Evolutionary conservation across 1,140 invertebrate species (phyloP), one percentile per base, ranked within the genome.

Genomic region (Macrosteles quadrilineatus): DNA sequence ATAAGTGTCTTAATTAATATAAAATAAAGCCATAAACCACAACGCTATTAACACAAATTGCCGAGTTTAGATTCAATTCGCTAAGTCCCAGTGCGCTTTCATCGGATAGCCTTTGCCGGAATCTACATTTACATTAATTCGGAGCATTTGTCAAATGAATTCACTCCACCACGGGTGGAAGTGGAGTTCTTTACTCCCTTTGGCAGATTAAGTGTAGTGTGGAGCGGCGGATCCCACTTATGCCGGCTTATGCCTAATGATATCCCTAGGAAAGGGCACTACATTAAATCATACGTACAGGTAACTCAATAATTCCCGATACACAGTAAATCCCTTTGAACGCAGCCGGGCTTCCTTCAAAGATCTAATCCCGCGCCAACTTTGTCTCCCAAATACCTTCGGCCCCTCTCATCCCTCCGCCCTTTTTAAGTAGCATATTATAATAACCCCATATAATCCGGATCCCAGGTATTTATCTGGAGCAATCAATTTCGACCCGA

Each of bases 241-340:
- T 57, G 57, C 47, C n/a, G 50, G 67, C 67, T 68, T 68, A 68
- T 25, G 50, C 59, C 57, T 69, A 69, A 69, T 69, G 68, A 69
- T 69, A 69, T 69, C 68, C 53, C 57, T 69, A 59, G 63, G 40
- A 66, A 69, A 62, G 59, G 68, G 36, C 55, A 62, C 55, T 32
- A 69, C 68, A 64, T 69, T 69, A 69, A 69, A 69, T 69, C 68
- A 69, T 69, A 59, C 68, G 62, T 36, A 36, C 32, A 4, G 36
- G 53, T 69, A 69, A 69, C 68, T 69, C 68, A 69, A 69, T 69
- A 69, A 69, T 69, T 69, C 68, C 45, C 45, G 43, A 69, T 69
- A 69, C 68, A 69, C 68, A 63, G 57, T 47, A 69, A 69, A 69
- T 69, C 68, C 68, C 68, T 69, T 69, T 69, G 68, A 69, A 63